Evolutionary conservation across 2,113 vertebrate species (phyloP).

Genomic region (Sphyrna mokarran): DNA sequence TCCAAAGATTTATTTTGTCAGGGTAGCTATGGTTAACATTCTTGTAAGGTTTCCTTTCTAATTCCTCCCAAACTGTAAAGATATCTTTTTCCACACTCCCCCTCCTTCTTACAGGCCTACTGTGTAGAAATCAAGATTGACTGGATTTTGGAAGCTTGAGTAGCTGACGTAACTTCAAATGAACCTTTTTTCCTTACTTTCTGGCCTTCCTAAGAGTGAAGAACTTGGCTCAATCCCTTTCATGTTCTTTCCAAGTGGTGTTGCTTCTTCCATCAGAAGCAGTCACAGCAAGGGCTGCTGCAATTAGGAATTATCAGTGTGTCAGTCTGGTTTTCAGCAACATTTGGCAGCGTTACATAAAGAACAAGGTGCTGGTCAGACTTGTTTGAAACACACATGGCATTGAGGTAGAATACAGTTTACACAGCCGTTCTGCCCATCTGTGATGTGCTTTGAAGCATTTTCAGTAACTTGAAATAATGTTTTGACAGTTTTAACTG

Average conservation of each 20-base stretch:
- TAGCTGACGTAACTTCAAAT: not conserved
- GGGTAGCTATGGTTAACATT: not conserved
- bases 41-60: not conserved
- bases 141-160: not conserved
- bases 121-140: not conserved
- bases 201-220: not conserved
- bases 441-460: not conserved
- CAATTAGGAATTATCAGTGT: not conserved
- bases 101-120: not conserved
- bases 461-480: not conserved
- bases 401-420: constrained; percentile 15
- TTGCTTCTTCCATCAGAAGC: not conserved
- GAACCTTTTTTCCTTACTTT: not conserved
- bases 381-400: not conserved
- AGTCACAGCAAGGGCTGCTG: not conserved
- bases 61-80: not conserved
- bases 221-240: not conserved
- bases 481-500: constrained; percentile 18
- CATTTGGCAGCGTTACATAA: constrained; percentile 4
- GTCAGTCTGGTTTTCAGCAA: constrained; percentile 21
- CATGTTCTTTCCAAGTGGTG: not conserved
- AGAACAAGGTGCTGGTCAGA: not conserved
- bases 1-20: not conserved
- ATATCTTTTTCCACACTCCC: not conserved
- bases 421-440: constrained; percentile 15